Evolutionary conservation across 2,888 invertebrate species (phyloP), one percentile per base, ranked within the genome.

Genomic region (Drosophila acutilabella): DNA sequence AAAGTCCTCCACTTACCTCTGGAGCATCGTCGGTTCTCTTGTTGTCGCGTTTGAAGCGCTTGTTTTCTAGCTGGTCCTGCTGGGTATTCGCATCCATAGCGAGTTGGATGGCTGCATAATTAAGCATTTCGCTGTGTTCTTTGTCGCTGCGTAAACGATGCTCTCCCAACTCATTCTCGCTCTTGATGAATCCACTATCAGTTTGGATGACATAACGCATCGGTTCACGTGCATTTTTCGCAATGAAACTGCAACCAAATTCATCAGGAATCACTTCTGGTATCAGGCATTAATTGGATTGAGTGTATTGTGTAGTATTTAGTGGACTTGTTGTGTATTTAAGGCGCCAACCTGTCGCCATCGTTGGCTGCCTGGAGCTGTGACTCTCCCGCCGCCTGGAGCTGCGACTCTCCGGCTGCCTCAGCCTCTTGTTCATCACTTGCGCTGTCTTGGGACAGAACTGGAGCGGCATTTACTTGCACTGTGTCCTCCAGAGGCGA

Each of bases 221-320:
- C 3, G 74, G 71, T 30, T 83, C 67, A 10, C 80, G 73, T 0
- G 78, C 75, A 58, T 79, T 81, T 10, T 47, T 72, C 8, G 74
- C 71, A 58, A 85, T 61, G 23, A 87, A 89, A 53, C 89, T 87
- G 58, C 36, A 53, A 71, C 36, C 40, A 59, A 53, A 64, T 59
- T 61, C 41, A 57, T 60, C 59, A 48, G 44, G 48, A 62, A 66
- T 40, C 48, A 48, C 58, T 40, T 61, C 52, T 57, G 38, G 26
- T 16, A 47, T 16, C 41, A 23, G n/a, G n/a, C 13, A 36, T 13
- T 36, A 36, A 44, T 20, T 44, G 33, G 33, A n/a, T 40, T 40
- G 18, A 33, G 40, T 44, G 36, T 1, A 36, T 23, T 30, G 42
- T 30, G 26, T 30, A 7, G 7, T 2, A 33, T 18, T 40, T 13